Percentiles rank a stretch among this genome's conserved stretches.
Conservation (phyloP, 2,888 invertebrate species). For the Pterobdella sp. region DNA sequence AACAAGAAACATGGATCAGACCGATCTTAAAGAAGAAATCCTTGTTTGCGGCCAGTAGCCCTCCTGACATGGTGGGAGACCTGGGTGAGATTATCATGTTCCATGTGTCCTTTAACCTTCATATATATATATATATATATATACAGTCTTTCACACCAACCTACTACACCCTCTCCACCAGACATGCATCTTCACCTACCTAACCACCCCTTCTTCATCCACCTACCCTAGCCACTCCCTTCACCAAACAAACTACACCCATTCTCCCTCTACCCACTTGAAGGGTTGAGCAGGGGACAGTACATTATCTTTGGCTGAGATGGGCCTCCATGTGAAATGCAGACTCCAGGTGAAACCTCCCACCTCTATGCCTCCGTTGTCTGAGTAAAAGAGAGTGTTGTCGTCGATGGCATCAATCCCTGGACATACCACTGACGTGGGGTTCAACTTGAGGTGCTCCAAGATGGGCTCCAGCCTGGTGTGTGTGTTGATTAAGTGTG, state of each 20-base stretch:
- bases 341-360: slow-evolving; percentile 59
- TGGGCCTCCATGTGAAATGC: slow-evolving; percentile 74
- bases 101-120: slow-evolving; percentile 53
- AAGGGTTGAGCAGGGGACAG: slow-evolving; percentile 42
- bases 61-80: slow-evolving; percentile 24
- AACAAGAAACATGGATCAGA: too few relatives aligned
- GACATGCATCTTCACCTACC: neutral
- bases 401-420: slow-evolving; percentile 90
- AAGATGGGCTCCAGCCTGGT: slow-evolving; percentile 82
- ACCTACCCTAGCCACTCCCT: neutral
- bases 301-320: slow-evolving; percentile 43
- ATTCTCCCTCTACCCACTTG: slow-evolving; percentile 45
- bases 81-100: slow-evolving; percentile 7
- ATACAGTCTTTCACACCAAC: neutral
- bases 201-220: neutral
- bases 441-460: slow-evolving; percentile 71
- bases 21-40: slow-evolving; percentile 22
- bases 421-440: slow-evolving; percentile 76
- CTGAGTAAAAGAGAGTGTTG: slow-evolving; percentile 57
- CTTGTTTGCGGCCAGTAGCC: slow-evolving; percentile 16
- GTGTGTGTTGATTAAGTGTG: too few relatives aligned
- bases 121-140: slow-evolving; percentile 70
- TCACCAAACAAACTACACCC: neutral
- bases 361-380: slow-evolving; percentile 40
- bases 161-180: neutral